These are phyloP conservation scores for Apodemia mormo DNA, from an alignment of 2,888 invertebrate genomes.

Conservation along the genomic window DNA sequence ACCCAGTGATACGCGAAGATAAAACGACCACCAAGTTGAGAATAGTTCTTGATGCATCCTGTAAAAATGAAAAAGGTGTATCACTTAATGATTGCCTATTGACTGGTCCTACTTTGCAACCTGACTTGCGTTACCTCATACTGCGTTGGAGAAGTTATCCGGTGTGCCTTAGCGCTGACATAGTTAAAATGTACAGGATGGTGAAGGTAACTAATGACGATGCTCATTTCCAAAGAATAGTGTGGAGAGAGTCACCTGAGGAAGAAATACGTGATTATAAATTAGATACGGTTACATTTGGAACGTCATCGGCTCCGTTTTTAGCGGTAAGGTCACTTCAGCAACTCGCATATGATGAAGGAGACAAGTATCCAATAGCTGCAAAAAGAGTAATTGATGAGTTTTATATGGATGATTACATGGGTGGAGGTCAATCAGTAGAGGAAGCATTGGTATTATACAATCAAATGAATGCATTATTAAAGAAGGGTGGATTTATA, in stretches of 20 bases:
- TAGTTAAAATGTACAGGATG: conserved; percentile 44
- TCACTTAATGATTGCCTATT: conserved; percentile 40
- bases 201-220: conserved; percentile 25
- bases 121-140: conserved; percentile 40
- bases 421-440: conserved; percentile 34
- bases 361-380: conserved; percentile 29
- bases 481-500: conserved; percentile 41
- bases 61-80: conserved; percentile 28
- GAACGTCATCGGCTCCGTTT: conserved; percentile 34
- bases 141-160: conserved; percentile 36
- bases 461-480: conserved; percentile 28
- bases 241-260: conserved; percentile 30
- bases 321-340: conserved; percentile 34
- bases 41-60: conserved; percentile 32
- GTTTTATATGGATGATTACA: conserved; percentile 38
- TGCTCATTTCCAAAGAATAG: conserved; percentile 28
- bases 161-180: conserved; percentile 34
- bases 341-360: conserved; percentile 33
- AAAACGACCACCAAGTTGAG: neutral
- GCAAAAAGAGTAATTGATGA: conserved; percentile 20
- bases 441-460: conserved; percentile 23
- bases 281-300: conserved; percentile 31
- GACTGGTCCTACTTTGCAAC: conserved; percentile 40
- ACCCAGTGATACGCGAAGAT: conserved; percentile 19
- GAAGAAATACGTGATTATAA: conserved; percentile 24